Percentiles rank a stretch among this genome's conserved stretches.
Evolutionary conservation across 2,888 invertebrate species (phyloP).

Genomic region (Plemyria rubiginata): DNA sequence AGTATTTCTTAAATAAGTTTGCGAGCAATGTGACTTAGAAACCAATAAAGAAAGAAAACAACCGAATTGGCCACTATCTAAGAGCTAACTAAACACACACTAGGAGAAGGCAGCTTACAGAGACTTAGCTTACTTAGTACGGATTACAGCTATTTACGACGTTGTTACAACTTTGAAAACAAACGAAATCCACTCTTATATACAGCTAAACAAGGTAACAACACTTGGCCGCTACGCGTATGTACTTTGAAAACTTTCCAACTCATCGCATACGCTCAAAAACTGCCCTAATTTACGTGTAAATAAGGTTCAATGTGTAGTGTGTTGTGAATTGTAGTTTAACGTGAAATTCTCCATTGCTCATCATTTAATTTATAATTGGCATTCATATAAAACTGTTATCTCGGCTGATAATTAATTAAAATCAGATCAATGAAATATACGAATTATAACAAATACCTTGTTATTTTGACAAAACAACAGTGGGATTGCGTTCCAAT

Average conservation of each 20-base stretch:
- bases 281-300: background rate
- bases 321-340: background rate
- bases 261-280: background rate
- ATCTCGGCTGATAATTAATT: background rate
- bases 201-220: background rate
- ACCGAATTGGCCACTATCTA: constrained; percentile 6
- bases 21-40: background rate
- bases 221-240: background rate
- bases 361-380: constrained; percentile 1
- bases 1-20: too few relatives aligned
- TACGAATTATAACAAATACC: background rate
- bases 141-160: constrained; percentile 24
- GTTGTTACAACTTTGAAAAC: constrained; percentile 7
- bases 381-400: background rate
- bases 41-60: constrained; percentile 1
- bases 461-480: background rate
- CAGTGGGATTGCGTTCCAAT: too few relatives aligned
- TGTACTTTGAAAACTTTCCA: constrained; percentile 1
- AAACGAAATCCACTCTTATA: constrained; percentile 2
- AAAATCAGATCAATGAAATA: background rate
- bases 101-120: constrained; percentile 12
- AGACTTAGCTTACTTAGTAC: constrained; percentile 15
- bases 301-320: background rate
- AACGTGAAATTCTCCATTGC: background rate
- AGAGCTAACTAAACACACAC: constrained; percentile 10